Base-by-base conservation (phyloP, 2,888 invertebrate genomes). In the Philopedon plagiatum region DNA sequence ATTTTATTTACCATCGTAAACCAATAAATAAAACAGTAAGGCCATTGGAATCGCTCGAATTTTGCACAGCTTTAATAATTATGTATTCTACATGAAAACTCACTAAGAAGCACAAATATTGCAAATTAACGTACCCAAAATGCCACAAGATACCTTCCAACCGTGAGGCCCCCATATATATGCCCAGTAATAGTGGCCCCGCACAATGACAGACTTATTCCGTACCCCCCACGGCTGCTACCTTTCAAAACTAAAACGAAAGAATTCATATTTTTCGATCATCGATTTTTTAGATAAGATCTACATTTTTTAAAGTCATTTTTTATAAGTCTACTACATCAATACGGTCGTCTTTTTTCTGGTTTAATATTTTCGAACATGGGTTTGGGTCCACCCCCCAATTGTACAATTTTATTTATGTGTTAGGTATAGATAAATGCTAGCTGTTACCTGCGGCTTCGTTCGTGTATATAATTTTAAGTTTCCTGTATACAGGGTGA, bases 241-340 rank as follows among this genome's bases (percentile, higher is more conserved):
- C 80, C 80, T 78, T 78, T 79, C 54, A 80, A 68, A 80, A 77
- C 81, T 78, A 75, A 78, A 77, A 78, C 80, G 79, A 80, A 82
- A 78, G 84, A 83, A 83, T 84, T 84, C 83, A 82, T 83, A 84
- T 84, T 83, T 54, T 84, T 81, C 83, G 84, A 84, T 84, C 83
- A 83, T 84, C 84, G 84, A 84, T 84, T 84, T 84, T 81, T 80
- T 75, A 80, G 84, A 84, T 84, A 84, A 84, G 83, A 84, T 84
- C 83, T 83, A 84, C 83, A 84, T 81, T 83, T 83, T 80, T 80
- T 78, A 69, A 80, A 76, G 81, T 83, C 83, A 83, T 83, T 71
- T 71, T 71, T 83, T 82, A 81, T 82, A 80, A 79, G 80, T 80
- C 81, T 80, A 68, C 49, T 61, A 51, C 70, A 61, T 63, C 56